Percentiles rank a stretch among this genome's conserved stretches.
These are phyloP conservation scores for Melanotaenia trifasciata DNA, from an alignment of 2,797 vertebrate genomes.

Conservation along the genomic window DNA sequence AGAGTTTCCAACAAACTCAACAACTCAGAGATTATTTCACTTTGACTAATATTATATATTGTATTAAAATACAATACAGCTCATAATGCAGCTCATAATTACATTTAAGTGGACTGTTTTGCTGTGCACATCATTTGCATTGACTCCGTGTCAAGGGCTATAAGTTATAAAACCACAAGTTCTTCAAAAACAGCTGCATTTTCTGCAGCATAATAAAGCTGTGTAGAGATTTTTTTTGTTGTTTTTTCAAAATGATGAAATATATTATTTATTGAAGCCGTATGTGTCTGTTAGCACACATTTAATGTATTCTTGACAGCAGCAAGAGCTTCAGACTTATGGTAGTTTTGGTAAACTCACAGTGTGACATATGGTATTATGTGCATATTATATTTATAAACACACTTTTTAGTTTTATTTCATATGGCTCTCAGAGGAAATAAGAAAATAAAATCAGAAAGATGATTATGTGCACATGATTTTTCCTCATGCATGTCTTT, in stretches of 20 bases:
- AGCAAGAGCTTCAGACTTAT: conserved; percentile 14
- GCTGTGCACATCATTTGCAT: not conserved
- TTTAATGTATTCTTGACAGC: conserved; percentile 13
- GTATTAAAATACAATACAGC: not conserved
- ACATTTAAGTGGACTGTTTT: not conserved
- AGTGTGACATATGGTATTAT: conserved; percentile 11
- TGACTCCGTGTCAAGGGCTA: not conserved
- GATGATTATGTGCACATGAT: conserved; percentile 20
- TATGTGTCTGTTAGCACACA: not conserved
- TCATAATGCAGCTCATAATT: not conserved
- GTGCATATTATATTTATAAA: conserved; percentile 4
- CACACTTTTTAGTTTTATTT: conserved; percentile 19
- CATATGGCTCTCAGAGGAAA: conserved; percentile 21
- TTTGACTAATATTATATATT: not conserved
- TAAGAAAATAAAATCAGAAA: conserved; percentile 19
- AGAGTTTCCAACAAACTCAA: not conserved
- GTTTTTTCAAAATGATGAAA: conserved; percentile 1
- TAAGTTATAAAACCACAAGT: conserved; percentile 12
- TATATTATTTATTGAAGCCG: not conserved
- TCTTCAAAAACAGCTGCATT: conserved; percentile 6
- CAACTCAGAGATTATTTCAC: not conserved
- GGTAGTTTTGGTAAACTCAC: conserved; percentile 19
- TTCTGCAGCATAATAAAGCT: conserved; percentile 1
- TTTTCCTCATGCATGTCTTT: conserved; percentile 9
- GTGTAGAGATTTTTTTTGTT: not conserved